phyloP scores from a whole-genome alignment of 2,113 vertebrate species.

The Channa argus region DNA sequence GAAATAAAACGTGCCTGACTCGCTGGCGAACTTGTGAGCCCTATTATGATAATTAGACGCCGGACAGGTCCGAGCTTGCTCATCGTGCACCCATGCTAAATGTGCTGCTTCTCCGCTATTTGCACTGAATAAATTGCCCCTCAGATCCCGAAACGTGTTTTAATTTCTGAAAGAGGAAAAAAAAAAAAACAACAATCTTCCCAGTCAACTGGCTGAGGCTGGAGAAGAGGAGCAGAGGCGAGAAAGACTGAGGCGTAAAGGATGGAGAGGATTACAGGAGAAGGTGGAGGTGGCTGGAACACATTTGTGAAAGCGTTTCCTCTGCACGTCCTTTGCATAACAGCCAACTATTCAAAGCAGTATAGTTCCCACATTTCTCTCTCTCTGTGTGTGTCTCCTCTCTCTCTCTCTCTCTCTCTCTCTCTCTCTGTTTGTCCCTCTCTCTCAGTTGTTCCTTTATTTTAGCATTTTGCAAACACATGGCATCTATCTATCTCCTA shows the following conservation, averaged over 20 bases:
- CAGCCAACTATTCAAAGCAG: constrained; percentile 25
- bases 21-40: constrained; percentile 72
- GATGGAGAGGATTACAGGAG: constrained; percentile 63
- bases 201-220: constrained; percentile 40
- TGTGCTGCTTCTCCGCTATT: constrained; percentile 51
- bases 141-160: constrained; percentile 52
- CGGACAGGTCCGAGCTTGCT: constrained; percentile 42
- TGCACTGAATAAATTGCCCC: constrained; percentile 61
- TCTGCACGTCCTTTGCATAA: constrained; percentile 53
- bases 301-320: constrained; percentile 53
- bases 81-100: constrained; percentile 41
- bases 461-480: too few relatives aligned
- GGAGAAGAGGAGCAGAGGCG: constrained; percentile 43
- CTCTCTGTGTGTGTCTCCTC: too few relatives aligned
- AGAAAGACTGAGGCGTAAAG: constrained; percentile 57
- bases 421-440: not conserved
- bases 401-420: not conserved
- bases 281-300: constrained; percentile 44
- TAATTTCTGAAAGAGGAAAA: constrained; percentile 40
- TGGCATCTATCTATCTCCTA: not conserved
- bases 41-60: constrained; percentile 67
- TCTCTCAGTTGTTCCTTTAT: not conserved
- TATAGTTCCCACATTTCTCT: constrained; percentile 1
- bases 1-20: constrained; percentile 62
- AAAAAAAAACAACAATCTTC: constrained; percentile 8